These are phyloP conservation scores for Rotaria sp. DNA, from an alignment of 2,888 invertebrate genomes.

Conservation along the genomic window DNA sequence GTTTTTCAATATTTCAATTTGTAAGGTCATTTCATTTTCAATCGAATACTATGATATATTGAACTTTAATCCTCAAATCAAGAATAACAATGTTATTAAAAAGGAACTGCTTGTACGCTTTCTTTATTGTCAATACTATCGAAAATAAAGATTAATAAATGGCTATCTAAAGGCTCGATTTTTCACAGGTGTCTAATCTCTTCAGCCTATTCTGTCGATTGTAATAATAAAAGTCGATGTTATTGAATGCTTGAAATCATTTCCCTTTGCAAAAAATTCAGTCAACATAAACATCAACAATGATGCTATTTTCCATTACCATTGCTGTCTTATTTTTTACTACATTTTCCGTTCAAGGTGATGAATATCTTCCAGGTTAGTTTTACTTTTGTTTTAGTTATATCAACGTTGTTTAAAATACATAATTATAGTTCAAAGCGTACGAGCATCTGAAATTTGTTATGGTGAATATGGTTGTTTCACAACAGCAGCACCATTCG, in stretches of 20 bases:
- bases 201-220: background rate
- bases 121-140: too few species aligned
- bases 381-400: background rate
- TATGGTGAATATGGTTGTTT: constrained; percentile 31
- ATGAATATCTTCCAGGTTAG: background rate
- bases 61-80: background rate
- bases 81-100: background rate
- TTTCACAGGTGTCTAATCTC: background rate
- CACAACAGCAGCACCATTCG: constrained; percentile 12
- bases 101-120: background rate
- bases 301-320: background rate
- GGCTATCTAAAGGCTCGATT: too few species aligned
- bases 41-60: background rate
- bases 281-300: background rate
- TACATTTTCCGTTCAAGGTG: background rate
- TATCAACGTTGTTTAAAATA: background rate
- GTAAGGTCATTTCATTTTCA: background rate
- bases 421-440: background rate
- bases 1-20: background rate
- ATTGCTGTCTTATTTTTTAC: background rate
- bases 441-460: background rate
- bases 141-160: too few species aligned
- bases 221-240: too few species aligned
- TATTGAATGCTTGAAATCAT: too few species aligned
- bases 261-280: background rate